A percentile compares a stretch with the other conserved stretches of the same genome.
phyloP scores from a whole-genome alignment of 2,888 invertebrate genomes.

The Tetranychus piercei region DNA sequence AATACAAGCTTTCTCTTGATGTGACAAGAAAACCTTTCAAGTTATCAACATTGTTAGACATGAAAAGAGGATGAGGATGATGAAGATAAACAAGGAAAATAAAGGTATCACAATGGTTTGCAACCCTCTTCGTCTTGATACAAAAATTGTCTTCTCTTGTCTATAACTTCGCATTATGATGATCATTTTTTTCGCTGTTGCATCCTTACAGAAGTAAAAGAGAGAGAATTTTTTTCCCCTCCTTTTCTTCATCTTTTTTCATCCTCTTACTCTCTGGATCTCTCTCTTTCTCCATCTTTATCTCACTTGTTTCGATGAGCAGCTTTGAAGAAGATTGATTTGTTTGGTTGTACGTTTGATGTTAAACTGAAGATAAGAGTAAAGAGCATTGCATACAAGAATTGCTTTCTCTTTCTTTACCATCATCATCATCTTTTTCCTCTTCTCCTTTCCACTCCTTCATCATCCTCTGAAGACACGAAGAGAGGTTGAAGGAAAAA shows the following conservation, averaged over 20 bases:
- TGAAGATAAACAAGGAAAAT: no score
- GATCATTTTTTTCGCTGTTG: background rate
- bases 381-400: background rate
- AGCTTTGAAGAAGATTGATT: background rate
- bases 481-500: background rate
- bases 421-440: background rate
- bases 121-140: background rate
- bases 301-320: background rate
- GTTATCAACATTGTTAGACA: no score
- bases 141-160: background rate
- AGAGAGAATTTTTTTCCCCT: background rate
- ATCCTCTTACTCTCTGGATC: background rate
- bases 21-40: no score
- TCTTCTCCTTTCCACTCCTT: background rate
- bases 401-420: constrained; percentile 6
- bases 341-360: background rate
- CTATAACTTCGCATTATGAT: background rate
- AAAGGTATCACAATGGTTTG: background rate
- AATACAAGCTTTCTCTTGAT: no score
- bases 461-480: background rate
- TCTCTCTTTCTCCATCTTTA: constrained; percentile 2
- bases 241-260: background rate
- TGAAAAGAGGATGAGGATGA: no score
- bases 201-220: background rate
- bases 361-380: background rate